Percentiles rank a stretch among this genome's conserved stretches.
These are phyloP conservation scores for Lochmaea capreae DNA, from an alignment of 2,888 invertebrate species.

Conservation along the genomic window DNA sequence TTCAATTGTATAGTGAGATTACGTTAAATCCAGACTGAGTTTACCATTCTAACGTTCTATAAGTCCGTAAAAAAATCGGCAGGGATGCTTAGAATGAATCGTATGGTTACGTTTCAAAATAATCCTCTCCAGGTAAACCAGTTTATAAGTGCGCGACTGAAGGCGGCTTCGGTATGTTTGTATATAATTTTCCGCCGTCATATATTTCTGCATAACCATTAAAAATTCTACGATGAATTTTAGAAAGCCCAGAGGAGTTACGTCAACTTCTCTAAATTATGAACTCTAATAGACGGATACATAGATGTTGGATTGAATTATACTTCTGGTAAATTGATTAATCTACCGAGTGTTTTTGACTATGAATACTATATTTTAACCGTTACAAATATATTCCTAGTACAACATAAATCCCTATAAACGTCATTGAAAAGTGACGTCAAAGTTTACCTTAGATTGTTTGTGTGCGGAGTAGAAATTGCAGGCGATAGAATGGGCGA, in stretches of 20 bases:
- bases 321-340: background rate
- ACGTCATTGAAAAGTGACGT: too few species aligned
- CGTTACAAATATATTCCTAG: too few species aligned
- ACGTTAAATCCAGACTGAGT: background rate
- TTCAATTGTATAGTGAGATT: constrained; percentile 41
- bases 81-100: background rate
- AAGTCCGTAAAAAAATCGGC: background rate
- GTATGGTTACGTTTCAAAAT: background rate
- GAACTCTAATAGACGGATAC: constrained; percentile 18
- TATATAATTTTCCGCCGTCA: constrained; percentile 51
- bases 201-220: constrained; percentile 36
- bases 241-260: constrained; percentile 23
- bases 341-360: background rate
- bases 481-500: too few species aligned
- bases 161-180: constrained; percentile 35
- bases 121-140: constrained; percentile 47
- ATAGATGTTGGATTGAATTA: background rate
- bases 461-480: too few species aligned
- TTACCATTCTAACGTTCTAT: background rate
- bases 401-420: too few species aligned
- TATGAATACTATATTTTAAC: too few species aligned
- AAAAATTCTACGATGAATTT: constrained; percentile 40
- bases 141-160: constrained; percentile 46
- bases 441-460: too few species aligned
- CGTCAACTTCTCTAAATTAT: constrained; percentile 27